Conservation (phyloP, 2,113 vertebrate genomes). For the Hirundichthys speculiger region DNA sequence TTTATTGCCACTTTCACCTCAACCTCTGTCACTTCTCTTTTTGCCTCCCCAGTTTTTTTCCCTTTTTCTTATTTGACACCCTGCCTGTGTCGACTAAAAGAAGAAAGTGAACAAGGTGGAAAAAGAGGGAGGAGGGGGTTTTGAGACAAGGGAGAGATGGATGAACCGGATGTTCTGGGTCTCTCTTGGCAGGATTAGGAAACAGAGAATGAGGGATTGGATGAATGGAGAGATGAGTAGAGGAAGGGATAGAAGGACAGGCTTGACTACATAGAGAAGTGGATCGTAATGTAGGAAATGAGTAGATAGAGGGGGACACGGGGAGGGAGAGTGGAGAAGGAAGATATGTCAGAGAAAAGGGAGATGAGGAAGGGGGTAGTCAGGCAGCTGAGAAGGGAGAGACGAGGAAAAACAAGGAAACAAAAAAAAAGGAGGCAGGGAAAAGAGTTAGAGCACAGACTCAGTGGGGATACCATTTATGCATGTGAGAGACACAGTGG, state of each 20-base stretch:
- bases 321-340: slow-evolving; percentile 52
- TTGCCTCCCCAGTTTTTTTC: slow-evolving; percentile 26
- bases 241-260: slow-evolving; percentile 72
- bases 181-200: slow-evolving; percentile 72
- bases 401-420: slow-evolving; percentile 76
- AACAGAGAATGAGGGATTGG: slow-evolving; percentile 70
- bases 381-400: slow-evolving; percentile 73
- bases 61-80: background rate
- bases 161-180: slow-evolving; percentile 72
- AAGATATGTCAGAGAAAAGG: slow-evolving; percentile 46
- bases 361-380: background rate
- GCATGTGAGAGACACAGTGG: slow-evolving; percentile 68
- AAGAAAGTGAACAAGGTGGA: slow-evolving; percentile 59
- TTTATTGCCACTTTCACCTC: slow-evolving; percentile 73
- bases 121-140: slow-evolving; percentile 14
- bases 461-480: slow-evolving; percentile 71
- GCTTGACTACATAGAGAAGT: slow-evolving; percentile 76
- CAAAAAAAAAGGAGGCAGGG: slow-evolving; percentile 31
- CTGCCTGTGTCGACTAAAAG: slow-evolving; percentile 16
- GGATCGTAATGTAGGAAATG: slow-evolving; percentile 72
- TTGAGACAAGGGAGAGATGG: slow-evolving; percentile 62
- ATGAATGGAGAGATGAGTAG: slow-evolving; percentile 62
- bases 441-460: slow-evolving; percentile 50
- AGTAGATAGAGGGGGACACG: slow-evolving; percentile 66
- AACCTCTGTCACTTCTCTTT: slow-evolving; percentile 41